phyloP scores from a whole-genome alignment of 2,888 invertebrate genomes.

The Ophion ventricosus region DNA sequence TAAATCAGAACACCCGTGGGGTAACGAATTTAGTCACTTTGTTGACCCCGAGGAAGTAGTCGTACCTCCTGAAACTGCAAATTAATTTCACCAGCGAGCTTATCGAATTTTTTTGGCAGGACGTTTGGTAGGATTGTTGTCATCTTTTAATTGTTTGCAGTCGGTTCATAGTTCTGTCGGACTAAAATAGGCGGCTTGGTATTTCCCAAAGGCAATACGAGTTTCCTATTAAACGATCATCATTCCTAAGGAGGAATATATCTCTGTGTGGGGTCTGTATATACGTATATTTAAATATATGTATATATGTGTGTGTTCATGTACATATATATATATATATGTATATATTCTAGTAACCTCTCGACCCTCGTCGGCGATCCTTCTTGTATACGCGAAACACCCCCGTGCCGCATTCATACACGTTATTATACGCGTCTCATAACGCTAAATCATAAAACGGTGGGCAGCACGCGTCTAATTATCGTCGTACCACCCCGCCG shows the following conservation, averaged over 20 bases:
- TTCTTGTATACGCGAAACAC: slow-evolving; percentile 56
- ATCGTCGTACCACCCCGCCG: slow-evolving; percentile 56
- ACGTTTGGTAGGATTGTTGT: no score
- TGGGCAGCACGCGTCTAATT: slow-evolving; percentile 71
- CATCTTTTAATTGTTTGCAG: not conserved
- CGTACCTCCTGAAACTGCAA: no score
- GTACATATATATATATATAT: not conserved
- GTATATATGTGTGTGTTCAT: not conserved
- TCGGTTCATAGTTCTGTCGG: not conserved
- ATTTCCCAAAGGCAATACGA: not conserved
- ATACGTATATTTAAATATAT: not conserved
- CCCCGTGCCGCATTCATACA: slow-evolving; percentile 41
- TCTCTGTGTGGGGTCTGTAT: slow-evolving; percentile 53
- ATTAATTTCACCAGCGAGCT: no score
- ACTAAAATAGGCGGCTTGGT: not conserved
- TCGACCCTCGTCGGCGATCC: slow-evolving; percentile 46
- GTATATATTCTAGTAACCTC: slow-evolving; percentile 42
- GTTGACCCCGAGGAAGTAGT: no score
- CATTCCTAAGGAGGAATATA: not conserved
- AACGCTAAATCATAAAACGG: slow-evolving; percentile 69
- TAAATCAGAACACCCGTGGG: no score
- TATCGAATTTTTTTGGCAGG: no score
- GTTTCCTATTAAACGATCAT: not conserved
- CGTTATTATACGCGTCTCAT: slow-evolving; percentile 67
- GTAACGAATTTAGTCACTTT: no score